Percentiles rank a stretch among this genome's conserved stretches.
Conservation (phyloP, 1,140 invertebrate genomes). For the Micrasema minimum region DNA sequence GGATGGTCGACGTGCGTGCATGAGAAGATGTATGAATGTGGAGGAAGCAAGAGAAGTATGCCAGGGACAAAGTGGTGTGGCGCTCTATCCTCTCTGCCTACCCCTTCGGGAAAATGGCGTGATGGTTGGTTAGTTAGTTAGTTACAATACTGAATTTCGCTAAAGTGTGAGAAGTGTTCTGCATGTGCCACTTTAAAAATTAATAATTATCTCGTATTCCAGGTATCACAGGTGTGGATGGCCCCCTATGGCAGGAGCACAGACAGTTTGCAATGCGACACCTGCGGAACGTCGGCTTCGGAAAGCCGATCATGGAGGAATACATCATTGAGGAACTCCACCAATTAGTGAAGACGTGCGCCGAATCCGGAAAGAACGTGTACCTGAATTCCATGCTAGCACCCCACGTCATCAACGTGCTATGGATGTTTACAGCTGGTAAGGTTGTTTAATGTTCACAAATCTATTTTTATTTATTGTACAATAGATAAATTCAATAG, state of each 20-base stretch:
- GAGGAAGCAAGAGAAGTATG: too few species aligned
- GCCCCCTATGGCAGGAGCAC: slow-evolving; percentile 79
- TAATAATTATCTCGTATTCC: too few species aligned
- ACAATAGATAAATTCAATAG: not conserved
- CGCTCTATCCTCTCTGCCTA: too few species aligned
- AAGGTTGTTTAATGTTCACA: not conserved
- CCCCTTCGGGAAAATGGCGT: too few species aligned
- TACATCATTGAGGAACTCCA: slow-evolving; percentile 75
- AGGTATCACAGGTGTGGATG: slow-evolving; percentile 81
- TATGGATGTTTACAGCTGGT: slow-evolving; percentile 80
- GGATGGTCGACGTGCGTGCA: too few species aligned
- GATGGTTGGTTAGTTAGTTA: too few species aligned
- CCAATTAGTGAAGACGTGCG: slow-evolving; percentile 65
- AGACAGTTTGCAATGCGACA: slow-evolving; percentile 77
- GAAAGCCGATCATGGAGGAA: slow-evolving; percentile 76
- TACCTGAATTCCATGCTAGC: slow-evolving; percentile 65
- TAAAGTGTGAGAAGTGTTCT: too few species aligned
- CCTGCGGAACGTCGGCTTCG: slow-evolving; percentile 79
- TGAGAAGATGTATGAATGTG: too few species aligned
- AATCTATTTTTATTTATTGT: not conserved
- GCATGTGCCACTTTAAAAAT: too few species aligned
- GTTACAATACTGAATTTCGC: too few species aligned
- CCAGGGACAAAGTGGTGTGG: too few species aligned
- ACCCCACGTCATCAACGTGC: slow-evolving; percentile 76
- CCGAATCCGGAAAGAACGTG: slow-evolving; percentile 57